Conservation (phyloP, 2,797 vertebrate species). For the Typhlichthys eigenmanni region DNA sequence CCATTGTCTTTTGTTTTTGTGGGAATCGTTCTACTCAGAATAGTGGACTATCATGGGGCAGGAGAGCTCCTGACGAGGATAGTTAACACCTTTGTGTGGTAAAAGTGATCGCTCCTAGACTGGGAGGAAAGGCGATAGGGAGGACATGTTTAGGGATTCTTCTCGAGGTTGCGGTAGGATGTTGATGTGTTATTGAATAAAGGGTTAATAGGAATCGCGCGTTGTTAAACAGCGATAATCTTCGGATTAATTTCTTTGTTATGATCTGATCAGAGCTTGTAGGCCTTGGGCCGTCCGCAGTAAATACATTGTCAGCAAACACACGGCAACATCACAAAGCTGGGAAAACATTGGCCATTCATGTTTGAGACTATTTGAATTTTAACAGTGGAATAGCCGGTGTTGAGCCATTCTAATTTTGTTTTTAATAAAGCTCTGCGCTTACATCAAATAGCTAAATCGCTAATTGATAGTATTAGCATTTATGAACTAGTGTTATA, state of each 20-base stretch:
- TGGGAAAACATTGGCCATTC: slow-evolving; percentile 22
- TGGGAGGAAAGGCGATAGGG: slow-evolving; percentile 41
- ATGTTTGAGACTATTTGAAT: slow-evolving; percentile 7
- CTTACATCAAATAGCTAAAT: background rate
- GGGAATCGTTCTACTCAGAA: slow-evolving; percentile 51
- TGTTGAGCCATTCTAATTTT: background rate
- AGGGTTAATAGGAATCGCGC: slow-evolving; percentile 36
- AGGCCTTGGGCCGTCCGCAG: slow-evolving; percentile 66
- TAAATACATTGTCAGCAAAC: slow-evolving; percentile 48
- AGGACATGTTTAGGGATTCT: slow-evolving; percentile 72
- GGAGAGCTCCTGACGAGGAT: slow-evolving; percentile 64
- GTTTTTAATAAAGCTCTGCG: background rate
- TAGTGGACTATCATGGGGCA: slow-evolving; percentile 69
- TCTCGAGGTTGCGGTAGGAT: slow-evolving; percentile 68
- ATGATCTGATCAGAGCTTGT: slow-evolving; percentile 42
- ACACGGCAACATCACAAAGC: slow-evolving; percentile 28
- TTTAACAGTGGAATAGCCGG: background rate
- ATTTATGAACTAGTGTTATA: slow-evolving; percentile 38
- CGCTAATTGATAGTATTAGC: slow-evolving; percentile 9
- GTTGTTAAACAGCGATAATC: slow-evolving; percentile 45
- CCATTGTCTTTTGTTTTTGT: slow-evolving; percentile 45
- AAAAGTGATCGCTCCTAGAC: slow-evolving; percentile 45
- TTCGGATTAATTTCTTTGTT: slow-evolving; percentile 66
- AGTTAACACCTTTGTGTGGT: slow-evolving; percentile 63
- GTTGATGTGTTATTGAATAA: slow-evolving; percentile 47